phyloP scores from a whole-genome alignment of 2,113 vertebrate species.

The Ramphastos sulfuratus region DNA sequence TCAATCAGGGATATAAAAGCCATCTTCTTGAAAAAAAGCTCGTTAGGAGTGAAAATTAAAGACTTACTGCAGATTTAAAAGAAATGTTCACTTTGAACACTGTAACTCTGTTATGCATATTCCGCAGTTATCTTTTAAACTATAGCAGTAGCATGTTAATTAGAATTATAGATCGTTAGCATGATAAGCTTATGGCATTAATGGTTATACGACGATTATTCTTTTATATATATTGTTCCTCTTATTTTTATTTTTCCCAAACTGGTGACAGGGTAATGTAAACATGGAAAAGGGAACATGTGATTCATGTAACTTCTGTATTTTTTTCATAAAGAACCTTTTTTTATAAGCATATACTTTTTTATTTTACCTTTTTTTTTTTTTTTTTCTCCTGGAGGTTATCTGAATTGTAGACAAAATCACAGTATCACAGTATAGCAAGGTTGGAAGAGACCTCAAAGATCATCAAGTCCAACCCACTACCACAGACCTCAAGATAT shows the following conservation, averaged over 20 bases:
- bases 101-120: background rate
- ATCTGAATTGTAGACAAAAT: background rate
- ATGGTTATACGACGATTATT: background rate
- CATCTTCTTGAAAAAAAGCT: rapidly evolving
- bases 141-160: background rate
- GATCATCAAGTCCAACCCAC: too few species aligned
- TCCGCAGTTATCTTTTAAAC: background rate
- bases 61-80: background rate
- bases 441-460: too few species aligned
- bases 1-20: background rate
- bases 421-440: too few species aligned
- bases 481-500: too few species aligned
- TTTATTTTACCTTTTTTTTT: background rate
- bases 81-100: background rate
- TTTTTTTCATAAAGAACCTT: background rate
- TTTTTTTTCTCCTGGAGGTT: background rate
- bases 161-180: background rate
- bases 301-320: background rate
- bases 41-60: background rate
- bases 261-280: background rate
- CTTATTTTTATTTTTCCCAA: background rate
- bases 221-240: background rate
- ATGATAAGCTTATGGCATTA: background rate
- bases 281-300: background rate
- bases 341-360: background rate